Evolutionary conservation across 1,140 invertebrate genomes (phyloP).

Genomic region (Drosophila grimshawi): DNA sequence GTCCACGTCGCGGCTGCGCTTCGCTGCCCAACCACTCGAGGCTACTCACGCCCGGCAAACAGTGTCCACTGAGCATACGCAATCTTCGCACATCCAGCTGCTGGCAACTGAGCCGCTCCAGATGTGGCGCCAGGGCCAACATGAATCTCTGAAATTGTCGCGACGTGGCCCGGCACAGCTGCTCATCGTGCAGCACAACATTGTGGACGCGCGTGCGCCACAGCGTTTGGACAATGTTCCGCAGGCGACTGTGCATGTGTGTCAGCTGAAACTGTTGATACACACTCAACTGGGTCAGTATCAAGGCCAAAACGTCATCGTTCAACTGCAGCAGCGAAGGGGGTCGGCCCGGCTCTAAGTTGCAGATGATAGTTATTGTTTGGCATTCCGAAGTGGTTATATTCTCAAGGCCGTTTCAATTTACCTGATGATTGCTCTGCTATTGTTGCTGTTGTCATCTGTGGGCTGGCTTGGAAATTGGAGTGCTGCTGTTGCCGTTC

Average conservation of each 20-base stretch:
- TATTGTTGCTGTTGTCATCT: conserved; percentile 51
- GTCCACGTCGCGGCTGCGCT: conserved; percentile 25
- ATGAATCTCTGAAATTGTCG: conserved; percentile 60
- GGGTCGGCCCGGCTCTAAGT: conserved; percentile 9
- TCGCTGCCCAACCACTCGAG: conserved; percentile 57
- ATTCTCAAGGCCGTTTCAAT: background rate
- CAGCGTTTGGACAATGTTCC: conserved; percentile 57
- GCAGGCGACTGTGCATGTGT: conserved; percentile 58
- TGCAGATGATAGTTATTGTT: too few relatives aligned
- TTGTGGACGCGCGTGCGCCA: conserved; percentile 66
- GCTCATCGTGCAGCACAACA: conserved; percentile 56
- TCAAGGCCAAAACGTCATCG: conserved; percentile 71
- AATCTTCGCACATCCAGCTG: conserved; percentile 56
- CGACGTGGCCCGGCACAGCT: conserved; percentile 29
- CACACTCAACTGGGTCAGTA: conserved; percentile 58
- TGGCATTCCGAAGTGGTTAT: too few relatives aligned
- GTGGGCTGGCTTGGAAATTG: conserved; percentile 1
- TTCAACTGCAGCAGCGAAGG: conserved; percentile 64
- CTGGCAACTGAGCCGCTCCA: conserved; percentile 58
- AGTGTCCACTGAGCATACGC: conserved; percentile 49
- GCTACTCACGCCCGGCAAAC: conserved; percentile 31
- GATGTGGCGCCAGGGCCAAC: conserved; percentile 39
- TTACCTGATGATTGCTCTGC: conserved; percentile 48
- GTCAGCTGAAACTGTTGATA: conserved; percentile 68
- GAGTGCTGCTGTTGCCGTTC: background rate